phyloP scores from a whole-genome alignment of 2,888 invertebrate species.

The Eupithecia abbreviata region DNA sequence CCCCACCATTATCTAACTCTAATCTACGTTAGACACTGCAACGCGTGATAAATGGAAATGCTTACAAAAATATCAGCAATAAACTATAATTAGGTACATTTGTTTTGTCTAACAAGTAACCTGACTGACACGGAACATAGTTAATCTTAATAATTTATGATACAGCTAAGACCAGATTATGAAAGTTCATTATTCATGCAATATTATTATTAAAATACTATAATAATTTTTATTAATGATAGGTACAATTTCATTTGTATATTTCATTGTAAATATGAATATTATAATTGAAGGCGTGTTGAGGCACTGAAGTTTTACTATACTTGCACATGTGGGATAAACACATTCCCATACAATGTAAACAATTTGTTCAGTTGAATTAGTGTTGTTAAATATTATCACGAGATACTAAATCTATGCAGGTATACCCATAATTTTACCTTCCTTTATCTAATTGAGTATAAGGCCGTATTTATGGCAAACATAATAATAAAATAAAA shows the following conservation, averaged over 20 bases:
- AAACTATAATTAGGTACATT: conserved; percentile 20
- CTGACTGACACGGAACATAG: conserved; percentile 39
- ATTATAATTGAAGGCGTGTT: conserved; percentile 38
- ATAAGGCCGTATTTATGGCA: conserved; percentile 60
- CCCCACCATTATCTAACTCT: neutral
- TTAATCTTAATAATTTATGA: conserved; percentile 63
- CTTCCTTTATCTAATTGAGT: conserved; percentile 31
- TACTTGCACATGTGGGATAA: conserved; percentile 25
- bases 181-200: conserved; percentile 40
- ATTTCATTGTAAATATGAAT: conserved; percentile 44
- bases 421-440: conserved; percentile 23
- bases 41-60: conserved; percentile 28
- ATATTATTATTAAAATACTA: conserved; percentile 53
- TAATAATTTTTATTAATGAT: conserved; percentile 43
- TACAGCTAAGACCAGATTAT: conserved; percentile 74
- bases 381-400: conserved; percentile 16
- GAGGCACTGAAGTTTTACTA: conserved; percentile 44
- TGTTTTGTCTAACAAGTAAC: conserved; percentile 29
- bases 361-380: conserved; percentile 14
- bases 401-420: conserved; percentile 13
- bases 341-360: conserved; percentile 20
- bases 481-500: conserved; percentile 65
- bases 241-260: conserved; percentile 39
- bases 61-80: conserved; percentile 36
- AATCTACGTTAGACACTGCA: conserved; percentile 1